Percentiles rank a stretch among this genome's conserved stretches.
These are phyloP conservation scores for Gallinago solitaria DNA, from an alignment of 2,797 vertebrate species.

Conservation along the genomic window DNA sequence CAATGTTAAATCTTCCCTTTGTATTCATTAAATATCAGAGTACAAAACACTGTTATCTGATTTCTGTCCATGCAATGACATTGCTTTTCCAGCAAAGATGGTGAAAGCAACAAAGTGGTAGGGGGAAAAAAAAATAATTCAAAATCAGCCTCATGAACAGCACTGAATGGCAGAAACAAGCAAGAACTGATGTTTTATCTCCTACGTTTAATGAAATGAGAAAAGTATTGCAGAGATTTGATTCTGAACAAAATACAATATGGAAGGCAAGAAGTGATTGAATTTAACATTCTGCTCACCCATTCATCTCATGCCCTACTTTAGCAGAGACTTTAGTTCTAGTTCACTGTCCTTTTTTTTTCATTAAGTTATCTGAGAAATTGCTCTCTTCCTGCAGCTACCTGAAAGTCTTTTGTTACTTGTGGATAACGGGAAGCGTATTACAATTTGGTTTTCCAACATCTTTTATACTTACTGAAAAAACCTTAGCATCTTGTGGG, in stretches of 20 bases:
- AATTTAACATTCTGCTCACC: neutral
- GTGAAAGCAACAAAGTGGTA: neutral
- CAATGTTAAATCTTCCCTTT: neutral
- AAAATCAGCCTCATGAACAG: neutral
- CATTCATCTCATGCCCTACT: neutral
- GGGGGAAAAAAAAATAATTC: neutral
- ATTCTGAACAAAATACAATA: neutral
- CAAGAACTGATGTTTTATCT: neutral
- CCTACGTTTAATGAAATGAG: neutral
- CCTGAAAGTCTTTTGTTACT: neutral
- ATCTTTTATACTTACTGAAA: neutral
- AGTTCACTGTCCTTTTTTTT: neutral
- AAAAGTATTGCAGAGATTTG: neutral
- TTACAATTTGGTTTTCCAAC: neutral
- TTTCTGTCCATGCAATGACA: neutral
- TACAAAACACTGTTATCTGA: neutral
- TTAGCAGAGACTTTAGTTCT: neutral
- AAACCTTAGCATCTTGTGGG: neutral
- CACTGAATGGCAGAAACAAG: neutral
- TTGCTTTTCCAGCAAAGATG: neutral
- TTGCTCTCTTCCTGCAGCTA: neutral
- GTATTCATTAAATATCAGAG: neutral
- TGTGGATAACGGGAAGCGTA: neutral
- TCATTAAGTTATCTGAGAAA: neutral
- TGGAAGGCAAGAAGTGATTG: neutral